Conservation (phyloP, 1,140 invertebrate species). For the Wiebesia pumilae region DNA sequence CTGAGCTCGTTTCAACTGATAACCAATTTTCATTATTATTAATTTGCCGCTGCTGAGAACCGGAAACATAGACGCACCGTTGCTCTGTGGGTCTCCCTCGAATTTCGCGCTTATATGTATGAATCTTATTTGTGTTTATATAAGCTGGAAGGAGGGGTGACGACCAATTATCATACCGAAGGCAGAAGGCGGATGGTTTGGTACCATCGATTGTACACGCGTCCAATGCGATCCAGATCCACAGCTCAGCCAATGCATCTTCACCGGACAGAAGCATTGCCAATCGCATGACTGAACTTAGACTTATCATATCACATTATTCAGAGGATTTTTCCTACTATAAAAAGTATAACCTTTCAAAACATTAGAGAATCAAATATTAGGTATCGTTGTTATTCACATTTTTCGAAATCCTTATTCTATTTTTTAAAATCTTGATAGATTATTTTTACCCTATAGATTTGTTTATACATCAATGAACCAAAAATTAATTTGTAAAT, state of each 20-base stretch:
- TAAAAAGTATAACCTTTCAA: too few species aligned
- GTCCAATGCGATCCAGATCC: background rate
- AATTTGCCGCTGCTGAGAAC: constrained; percentile 54
- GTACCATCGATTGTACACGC: background rate
- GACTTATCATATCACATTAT: background rate
- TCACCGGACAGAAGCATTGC: background rate
- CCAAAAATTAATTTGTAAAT: too few species aligned
- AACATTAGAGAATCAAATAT: too few species aligned
- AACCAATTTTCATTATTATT: constrained; percentile 74
- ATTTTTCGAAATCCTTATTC: too few species aligned
- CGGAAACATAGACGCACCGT: background rate
- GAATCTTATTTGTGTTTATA: background rate
- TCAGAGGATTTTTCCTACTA: background rate
- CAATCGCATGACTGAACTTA: background rate
- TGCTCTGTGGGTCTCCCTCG: background rate
- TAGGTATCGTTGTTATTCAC: too few species aligned
- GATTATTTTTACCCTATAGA: too few species aligned
- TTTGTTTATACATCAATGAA: too few species aligned
- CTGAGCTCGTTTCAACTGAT: constrained; percentile 65
- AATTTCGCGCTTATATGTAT: background rate
- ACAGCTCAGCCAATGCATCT: background rate
- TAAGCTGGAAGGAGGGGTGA: background rate
- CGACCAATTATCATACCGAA: background rate
- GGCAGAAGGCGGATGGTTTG: too few species aligned
- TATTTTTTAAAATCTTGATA: too few species aligned